Conservation (phyloP, 2,113 vertebrate species). For the Phyllostomus discolor region DNA sequence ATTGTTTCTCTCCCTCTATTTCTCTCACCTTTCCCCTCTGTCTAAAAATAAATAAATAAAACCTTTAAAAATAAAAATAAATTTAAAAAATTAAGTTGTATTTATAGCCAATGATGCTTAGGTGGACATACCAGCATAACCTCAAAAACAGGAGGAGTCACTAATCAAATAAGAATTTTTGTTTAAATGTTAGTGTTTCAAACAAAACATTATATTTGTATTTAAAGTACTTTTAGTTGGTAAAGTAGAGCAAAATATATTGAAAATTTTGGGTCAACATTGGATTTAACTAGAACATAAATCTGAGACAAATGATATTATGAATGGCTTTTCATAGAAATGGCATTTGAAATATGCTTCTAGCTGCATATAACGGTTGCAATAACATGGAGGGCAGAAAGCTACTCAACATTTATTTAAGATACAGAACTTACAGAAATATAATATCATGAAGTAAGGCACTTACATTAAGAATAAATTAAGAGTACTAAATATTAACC, state of each 20-base stretch:
- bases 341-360: background rate
- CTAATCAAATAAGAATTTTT: constrained; percentile 35
- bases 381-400: background rate
- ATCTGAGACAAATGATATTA: background rate
- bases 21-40: no score
- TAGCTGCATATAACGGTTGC: background rate
- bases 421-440: background rate
- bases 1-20: no score
- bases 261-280: background rate
- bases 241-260: background rate
- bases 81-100: constrained; percentile 38
- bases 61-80: no score
- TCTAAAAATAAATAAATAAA: no score
- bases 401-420: background rate
- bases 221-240: background rate
- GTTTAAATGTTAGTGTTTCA: background rate
- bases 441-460: background rate
- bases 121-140: constrained; percentile 45
- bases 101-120: constrained; percentile 61
- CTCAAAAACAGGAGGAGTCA: constrained; percentile 57
- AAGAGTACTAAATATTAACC: constrained; percentile 12
- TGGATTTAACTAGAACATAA: background rate
- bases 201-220: background rate
- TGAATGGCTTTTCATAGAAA: background rate
- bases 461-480: background rate